Percentiles rank a stretch among this genome's conserved stretches.
These are phyloP conservation scores for Rhinolophus sinicus DNA, from an alignment of 2,113 vertebrate genomes.

Conservation along the genomic window DNA sequence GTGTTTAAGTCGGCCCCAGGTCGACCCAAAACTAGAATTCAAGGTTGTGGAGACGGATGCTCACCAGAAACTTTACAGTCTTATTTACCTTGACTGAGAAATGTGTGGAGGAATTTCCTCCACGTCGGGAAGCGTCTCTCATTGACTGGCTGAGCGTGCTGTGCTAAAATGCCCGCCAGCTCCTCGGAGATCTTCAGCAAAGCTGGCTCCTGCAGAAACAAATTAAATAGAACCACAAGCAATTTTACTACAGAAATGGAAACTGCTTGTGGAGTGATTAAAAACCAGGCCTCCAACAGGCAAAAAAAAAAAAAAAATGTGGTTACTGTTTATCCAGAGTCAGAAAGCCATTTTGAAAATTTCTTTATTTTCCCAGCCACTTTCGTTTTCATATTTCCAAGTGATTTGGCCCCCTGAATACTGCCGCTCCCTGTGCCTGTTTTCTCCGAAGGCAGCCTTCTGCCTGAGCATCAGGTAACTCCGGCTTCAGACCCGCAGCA, in stretches of 20 bases:
- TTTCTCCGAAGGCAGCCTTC: background rate
- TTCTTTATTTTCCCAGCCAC: constrained; percentile 71
- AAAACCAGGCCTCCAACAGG: constrained; percentile 91
- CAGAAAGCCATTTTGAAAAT: constrained; percentile 87
- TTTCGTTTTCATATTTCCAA: constrained; percentile 73
- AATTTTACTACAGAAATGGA: constrained; percentile 92
- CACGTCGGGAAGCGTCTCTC: constrained; percentile 92
- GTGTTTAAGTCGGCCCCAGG: constrained; percentile 73
- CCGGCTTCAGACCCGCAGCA: background rate
- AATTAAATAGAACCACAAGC: constrained; percentile 90
- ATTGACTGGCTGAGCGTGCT: constrained; percentile 90
- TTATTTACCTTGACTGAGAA: constrained; percentile 95
- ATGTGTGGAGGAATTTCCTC: constrained; percentile 92
- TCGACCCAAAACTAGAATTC: constrained; percentile 80
- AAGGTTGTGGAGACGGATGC: constrained; percentile 78
- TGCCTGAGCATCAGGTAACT: background rate
- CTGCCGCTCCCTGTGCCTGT: background rate
- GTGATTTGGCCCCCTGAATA: constrained; percentile 15
- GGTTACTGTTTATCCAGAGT: constrained; percentile 91
- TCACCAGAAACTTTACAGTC: constrained; percentile 84
- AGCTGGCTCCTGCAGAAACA: constrained; percentile 91
- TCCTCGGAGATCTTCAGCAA: constrained; percentile 92
- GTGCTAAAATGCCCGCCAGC: constrained; percentile 92
- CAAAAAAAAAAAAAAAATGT: constrained; percentile 86
- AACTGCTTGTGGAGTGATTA: constrained; percentile 92